A percentile compares a stretch with the other conserved stretches of the same genome.
These are phyloP conservation scores for Lepilemur ruficaudatus DNA, from an alignment of 2,797 vertebrate species.

Conservation along the genomic window DNA sequence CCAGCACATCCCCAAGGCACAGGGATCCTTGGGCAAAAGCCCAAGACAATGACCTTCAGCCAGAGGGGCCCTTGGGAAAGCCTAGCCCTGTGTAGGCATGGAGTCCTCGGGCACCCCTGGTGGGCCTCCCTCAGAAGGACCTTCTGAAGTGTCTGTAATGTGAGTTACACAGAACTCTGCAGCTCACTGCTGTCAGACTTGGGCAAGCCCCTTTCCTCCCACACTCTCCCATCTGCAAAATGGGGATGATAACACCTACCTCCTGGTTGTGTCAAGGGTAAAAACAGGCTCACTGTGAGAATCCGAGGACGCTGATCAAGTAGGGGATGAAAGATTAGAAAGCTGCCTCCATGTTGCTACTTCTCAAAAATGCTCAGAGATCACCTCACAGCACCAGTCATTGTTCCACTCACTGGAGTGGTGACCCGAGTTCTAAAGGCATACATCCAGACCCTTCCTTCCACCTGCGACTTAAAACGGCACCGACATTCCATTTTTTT, in stretches of 20 bases:
- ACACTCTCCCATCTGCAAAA: too few species aligned
- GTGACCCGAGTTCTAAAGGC: background rate
- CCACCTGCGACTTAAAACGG: background rate
- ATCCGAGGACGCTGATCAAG: background rate
- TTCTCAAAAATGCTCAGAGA: background rate
- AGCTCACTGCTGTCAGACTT: fast-evolving
- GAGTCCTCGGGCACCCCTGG: background rate
- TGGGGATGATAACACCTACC: background rate
- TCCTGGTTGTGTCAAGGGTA: background rate
- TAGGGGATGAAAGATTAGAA: fast-evolving
- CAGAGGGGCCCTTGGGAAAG: too few species aligned
- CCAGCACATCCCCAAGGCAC: background rate
- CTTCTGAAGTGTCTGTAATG: background rate
- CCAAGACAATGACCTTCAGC: fast-evolving
- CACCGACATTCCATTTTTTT: background rate
- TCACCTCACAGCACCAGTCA: fast-evolving
- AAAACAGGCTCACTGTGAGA: background rate
- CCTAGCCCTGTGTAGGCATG: background rate
- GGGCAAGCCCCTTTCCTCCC: background rate
- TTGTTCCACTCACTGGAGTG: background rate
- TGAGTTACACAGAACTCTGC: too few species aligned
- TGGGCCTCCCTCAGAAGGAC: too few species aligned
- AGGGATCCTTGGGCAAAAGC: fast-evolving
- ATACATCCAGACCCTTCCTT: background rate
- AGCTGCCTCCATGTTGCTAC: background rate